Base-by-base conservation (phyloP, 2,797 vertebrate genomes). In the Meda fulgida region DNA sequence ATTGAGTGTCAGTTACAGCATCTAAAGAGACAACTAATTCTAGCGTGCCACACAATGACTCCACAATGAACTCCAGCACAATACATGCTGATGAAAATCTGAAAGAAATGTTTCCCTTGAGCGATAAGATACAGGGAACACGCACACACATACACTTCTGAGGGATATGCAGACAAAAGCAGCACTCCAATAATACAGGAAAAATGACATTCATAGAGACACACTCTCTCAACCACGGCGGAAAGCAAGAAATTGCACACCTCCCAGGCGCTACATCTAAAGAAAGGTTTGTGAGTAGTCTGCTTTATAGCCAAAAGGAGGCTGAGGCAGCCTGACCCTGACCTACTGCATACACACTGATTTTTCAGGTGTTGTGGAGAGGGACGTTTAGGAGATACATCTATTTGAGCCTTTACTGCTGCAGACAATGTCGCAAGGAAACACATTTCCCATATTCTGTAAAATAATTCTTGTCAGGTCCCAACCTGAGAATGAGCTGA, bases 291-390 rank as follows among this genome's bases (percentile, higher is more conserved):
- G 81, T 84, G 36, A 75, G 85, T 73, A 55, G 53, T 76, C 86
- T 91, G 86, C 83, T 85, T 66, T 65, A 80, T 48, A 83, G 83
- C 53, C 65, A 80, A 73, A 10, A 78, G 76, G 76, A 84, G 77
- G n/a, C 5, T 3, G 87, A 85, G 87, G 89, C 88, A 88, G 73
- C 71, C 73, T 89, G 91, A 91, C 90, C 92, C 92, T 92, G 93
- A 94, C 92, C 93, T 89, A 94, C 88, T 21, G 26, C 31, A 93
- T 90, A 91, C 87, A 89, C 87, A 90, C 81, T 69, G 78, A 13
- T 29, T 26, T 84, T 84, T 83, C 36, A 60, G 73, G 79, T 51
- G 72, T 85, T 78, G 66, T 77, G 66, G 84, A 38, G 70, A 76
- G 26, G 85, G 83, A 69, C 81, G 51, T 69, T 79, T 78, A 65